These are phyloP conservation scores for Hippoglossus hippoglossus DNA, from an alignment of 2,797 vertebrate species.

Conservation along the genomic window DNA sequence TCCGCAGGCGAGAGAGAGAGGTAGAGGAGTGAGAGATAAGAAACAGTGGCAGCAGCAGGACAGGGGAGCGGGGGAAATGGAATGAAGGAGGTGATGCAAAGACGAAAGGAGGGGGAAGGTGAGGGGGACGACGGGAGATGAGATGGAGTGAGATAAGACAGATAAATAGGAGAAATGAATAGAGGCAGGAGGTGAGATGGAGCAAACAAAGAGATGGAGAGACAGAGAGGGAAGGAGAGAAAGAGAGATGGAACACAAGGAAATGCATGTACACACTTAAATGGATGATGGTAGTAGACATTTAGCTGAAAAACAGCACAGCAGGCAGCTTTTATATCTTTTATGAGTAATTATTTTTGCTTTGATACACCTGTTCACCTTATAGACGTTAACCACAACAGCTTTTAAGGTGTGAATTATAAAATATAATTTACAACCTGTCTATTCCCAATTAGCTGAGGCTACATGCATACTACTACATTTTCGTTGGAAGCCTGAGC, in stretches of 20 bases:
- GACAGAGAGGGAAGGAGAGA: background rate
- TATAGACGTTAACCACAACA: conserved; percentile 3
- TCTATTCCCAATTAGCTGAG: background rate
- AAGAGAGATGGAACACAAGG: background rate
- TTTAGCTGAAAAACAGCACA: background rate
- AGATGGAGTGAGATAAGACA: conserved; percentile 49
- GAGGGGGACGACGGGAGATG: conserved; percentile 10
- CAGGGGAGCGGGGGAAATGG: conserved; percentile 38
- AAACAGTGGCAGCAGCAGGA: conserved; percentile 25
- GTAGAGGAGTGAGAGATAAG: conserved; percentile 41
- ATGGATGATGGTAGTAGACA: background rate
- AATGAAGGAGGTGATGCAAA: conserved; percentile 37
- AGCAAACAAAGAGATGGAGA: conserved; percentile 26
- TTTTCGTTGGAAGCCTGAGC: background rate
- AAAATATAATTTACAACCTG: background rate
- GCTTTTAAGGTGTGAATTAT: conserved; percentile 7
- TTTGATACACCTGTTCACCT: conserved; percentile 2
- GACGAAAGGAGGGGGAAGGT: conserved; percentile 16
- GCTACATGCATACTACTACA: background rate
- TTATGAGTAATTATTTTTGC: background rate
- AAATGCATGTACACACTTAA: background rate
- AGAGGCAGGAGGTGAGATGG: conserved; percentile 23
- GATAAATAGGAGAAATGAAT: conserved; percentile 42
- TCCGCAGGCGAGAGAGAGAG: conserved; percentile 41
- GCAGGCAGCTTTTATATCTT: background rate